Evolutionary conservation across 2,797 vertebrate genomes (phyloP), one percentile per base, ranked within the genome.

Genomic region (Coccyzus lansbergi): DNA sequence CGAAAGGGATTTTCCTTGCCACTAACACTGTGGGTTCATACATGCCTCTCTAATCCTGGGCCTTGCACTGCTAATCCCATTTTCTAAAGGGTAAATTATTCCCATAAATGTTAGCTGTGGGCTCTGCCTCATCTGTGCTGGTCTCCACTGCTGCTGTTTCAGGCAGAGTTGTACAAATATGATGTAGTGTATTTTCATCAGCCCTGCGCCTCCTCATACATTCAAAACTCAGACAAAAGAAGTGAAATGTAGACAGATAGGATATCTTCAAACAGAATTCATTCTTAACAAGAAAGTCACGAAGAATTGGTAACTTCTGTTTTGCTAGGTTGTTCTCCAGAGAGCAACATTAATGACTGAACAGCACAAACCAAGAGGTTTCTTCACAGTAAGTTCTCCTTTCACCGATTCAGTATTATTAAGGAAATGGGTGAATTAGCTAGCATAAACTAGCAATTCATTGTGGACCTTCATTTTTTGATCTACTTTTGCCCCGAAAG

Each of bases 1-100:
- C 1, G 12, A 74, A 83, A 91, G 31, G 63, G 70, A n/a, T 76
- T 82, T 91, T 92, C 77, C 67, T 79, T 83, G 40, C 67, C 31
- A 33, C 4, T 21, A 48, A 72, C 6, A 6, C 4, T 51, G 70
- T 76, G 79, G 59, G 33, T 91, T 95, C 2, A 0, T 48, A 14
- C 2, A 0, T 72, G 44, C 46, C n/a, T 90, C 51, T 71, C 63
- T 76, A 91, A 81, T 91, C 91, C 83, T 29, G 63, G 33, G 22
- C 9, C 65, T 77, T 42, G 72, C 36, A 25, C 9, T 86, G 63
- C 33, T 96, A 95, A 94, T 92, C 67, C 40, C 21, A 51, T 86
- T 91, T 88, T 76, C 82, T 82, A 60, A 68, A 53, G 31, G 58
- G 26, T 4, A 69, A 69, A 82, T 67, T 36, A 38, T 82, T 86